These are phyloP conservation scores for Cydia strobilella DNA, from an alignment of 1,140 invertebrate species.

Conservation along the genomic window DNA sequence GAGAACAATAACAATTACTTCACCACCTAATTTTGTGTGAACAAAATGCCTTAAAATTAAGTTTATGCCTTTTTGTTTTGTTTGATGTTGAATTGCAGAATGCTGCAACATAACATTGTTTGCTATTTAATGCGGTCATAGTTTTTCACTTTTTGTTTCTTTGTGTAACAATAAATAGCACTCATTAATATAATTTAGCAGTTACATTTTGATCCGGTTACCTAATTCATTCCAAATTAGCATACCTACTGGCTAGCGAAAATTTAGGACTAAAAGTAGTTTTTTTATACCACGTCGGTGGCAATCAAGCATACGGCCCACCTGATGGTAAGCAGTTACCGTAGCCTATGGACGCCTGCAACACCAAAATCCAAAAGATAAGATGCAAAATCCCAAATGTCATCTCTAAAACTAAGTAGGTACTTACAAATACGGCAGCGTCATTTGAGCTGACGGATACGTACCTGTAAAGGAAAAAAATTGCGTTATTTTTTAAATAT, in stretches of 20 bases:
- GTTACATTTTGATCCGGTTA: no score
- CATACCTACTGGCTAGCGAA: background rate
- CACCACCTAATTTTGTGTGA: conserved; percentile 56
- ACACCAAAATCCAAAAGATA: no score
- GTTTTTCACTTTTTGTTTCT: no score
- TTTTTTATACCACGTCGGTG: no score
- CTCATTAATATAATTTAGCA: no score
- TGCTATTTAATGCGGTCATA: background rate
- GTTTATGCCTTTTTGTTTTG: background rate
- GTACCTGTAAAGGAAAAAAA: conserved; percentile 49
- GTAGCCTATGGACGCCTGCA: no score
- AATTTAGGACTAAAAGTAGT: background rate
- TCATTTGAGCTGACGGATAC: conserved; percentile 27
- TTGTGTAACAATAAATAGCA: no score
- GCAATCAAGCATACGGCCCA: no score
- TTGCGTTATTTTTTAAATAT: no score
- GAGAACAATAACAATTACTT: conserved; percentile 62
- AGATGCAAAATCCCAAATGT: conserved; percentile 14
- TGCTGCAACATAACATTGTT: conserved; percentile 1
- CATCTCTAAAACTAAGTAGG: background rate
- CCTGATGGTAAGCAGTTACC: no score
- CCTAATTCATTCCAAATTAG: no score
- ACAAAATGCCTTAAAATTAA: conserved; percentile 17
- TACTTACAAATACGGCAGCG: background rate
- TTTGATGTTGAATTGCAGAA: background rate